Conservation (phyloP, 2,888 invertebrate species). For the Busseola fusca region DNA sequence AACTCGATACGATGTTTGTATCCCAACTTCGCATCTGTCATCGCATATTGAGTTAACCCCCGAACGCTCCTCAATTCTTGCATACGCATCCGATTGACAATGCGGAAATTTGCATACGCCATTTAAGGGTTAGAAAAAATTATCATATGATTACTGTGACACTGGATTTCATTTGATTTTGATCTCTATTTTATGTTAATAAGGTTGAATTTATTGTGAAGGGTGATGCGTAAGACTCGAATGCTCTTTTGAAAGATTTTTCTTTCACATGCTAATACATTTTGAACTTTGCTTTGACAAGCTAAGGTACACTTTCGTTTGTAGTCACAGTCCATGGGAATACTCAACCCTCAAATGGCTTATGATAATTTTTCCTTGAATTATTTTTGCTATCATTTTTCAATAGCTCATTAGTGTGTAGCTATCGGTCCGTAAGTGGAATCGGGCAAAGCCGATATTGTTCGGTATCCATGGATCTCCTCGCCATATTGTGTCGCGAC, state of each 20-base stretch:
- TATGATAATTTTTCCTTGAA: slow-evolving; percentile 84
- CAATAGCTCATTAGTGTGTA: slow-evolving; percentile 87
- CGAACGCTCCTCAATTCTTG: slow-evolving; percentile 65
- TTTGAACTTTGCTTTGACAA: not conserved
- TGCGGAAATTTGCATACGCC: slow-evolving; percentile 84
- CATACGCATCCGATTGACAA: slow-evolving; percentile 70
- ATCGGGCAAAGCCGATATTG: slow-evolving; percentile 74
- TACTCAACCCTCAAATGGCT: slow-evolving; percentile 80
- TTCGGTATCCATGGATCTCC: slow-evolving; percentile 72
- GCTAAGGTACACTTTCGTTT: slow-evolving; percentile 56
- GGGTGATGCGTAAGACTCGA: slow-evolving; percentile 59
- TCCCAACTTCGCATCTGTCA: slow-evolving; percentile 84
- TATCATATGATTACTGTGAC: slow-evolving; percentile 71
- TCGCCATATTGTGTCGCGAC: slow-evolving; percentile 79
- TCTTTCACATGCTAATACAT: slow-evolving; percentile 19
- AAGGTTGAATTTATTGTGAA: slow-evolving; percentile 50
- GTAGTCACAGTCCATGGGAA: slow-evolving; percentile 69
- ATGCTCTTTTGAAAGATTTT: slow-evolving; percentile 71
- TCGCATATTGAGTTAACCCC: slow-evolving; percentile 82
- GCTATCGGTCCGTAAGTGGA: slow-evolving; percentile 83
- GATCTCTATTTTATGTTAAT: slow-evolving; percentile 39
- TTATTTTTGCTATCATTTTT: slow-evolving; percentile 89
- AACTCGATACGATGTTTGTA: slow-evolving; percentile 79
- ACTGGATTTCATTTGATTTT: slow-evolving; percentile 44
- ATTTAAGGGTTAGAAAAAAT: slow-evolving; percentile 83